Percentiles rank a stretch among this genome's conserved stretches.
These are phyloP conservation scores for Corydoras maculifer DNA, from an alignment of 2,113 vertebrate genomes.

Conservation along the genomic window DNA sequence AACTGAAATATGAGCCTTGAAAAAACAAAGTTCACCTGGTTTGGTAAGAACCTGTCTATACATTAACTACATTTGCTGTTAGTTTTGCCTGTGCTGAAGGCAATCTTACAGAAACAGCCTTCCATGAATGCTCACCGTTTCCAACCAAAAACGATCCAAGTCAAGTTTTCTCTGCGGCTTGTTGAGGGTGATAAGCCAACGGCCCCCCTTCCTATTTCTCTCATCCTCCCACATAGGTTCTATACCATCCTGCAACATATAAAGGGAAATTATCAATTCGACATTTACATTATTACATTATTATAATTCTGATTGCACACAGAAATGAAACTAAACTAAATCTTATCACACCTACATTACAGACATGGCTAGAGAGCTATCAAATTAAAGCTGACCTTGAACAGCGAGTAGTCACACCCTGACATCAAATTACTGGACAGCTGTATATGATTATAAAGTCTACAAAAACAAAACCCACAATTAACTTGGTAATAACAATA, in stretches of 20 bases:
- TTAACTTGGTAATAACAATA: no score
- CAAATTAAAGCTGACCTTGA: conserved; percentile 75
- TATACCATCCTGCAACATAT: conserved; percentile 78
- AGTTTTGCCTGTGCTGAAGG: neutral
- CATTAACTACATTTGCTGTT: no score
- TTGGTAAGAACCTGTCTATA: no score
- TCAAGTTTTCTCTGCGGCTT: conserved; percentile 93
- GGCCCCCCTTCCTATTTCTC: conserved; percentile 90
- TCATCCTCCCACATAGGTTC: conserved; percentile 99
- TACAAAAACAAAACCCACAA: conserved; percentile 51
- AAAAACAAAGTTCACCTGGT: no score
- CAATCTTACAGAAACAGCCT: neutral
- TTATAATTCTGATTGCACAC: neutral
- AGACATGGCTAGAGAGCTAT: neutral
- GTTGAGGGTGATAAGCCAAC: conserved; percentile 93
- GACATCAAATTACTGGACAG: conserved; percentile 97
- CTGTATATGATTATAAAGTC: conserved; percentile 98
- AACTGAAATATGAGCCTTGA: no score
- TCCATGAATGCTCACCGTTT: conserved; percentile 75
- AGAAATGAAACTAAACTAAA: neutral
- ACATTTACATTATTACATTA: neutral
- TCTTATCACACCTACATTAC: neutral
- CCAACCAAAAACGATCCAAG: conserved; percentile 97
- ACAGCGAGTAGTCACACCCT: conserved; percentile 96
- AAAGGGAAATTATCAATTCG: neutral